Evolutionary conservation across 2,888 invertebrate genomes (phyloP).

Genomic region (Lypha dubia): DNA sequence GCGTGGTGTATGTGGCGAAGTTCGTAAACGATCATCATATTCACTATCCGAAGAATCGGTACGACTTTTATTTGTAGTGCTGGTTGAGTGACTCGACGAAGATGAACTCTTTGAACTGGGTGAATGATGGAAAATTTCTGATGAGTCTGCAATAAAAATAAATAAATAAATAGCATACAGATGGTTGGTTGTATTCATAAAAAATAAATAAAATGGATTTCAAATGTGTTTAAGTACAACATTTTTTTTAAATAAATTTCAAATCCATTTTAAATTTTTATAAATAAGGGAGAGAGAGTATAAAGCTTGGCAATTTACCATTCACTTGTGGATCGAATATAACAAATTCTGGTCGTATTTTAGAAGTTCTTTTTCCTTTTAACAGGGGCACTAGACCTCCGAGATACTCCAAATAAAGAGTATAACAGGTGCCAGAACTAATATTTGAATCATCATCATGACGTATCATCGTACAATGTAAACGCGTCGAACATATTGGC

Average conservation of each 20-base stretch:
- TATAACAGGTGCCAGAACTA: slow-evolving; percentile 90
- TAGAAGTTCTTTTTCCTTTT: slow-evolving; percentile 97
- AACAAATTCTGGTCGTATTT: slow-evolving; percentile 98
- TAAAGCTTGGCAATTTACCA: slow-evolving; percentile 85
- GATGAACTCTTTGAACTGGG: slow-evolving; percentile 84
- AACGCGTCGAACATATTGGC: slow-evolving; percentile 91
- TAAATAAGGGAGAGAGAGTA: too few species aligned
- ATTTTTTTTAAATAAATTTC: too few species aligned
- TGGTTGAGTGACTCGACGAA: slow-evolving; percentile 84
- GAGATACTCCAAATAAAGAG: slow-evolving; percentile 96
- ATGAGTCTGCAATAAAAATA: slow-evolving; percentile 75
- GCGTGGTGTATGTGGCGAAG: slow-evolving; percentile 92
- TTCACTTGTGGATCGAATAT: slow-evolving; percentile 96
- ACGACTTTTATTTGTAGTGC: slow-evolving; percentile 84
- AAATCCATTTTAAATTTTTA: too few species aligned
- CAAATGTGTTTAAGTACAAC: too few species aligned
- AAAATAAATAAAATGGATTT: too few species aligned
- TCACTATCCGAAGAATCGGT: slow-evolving; percentile 88
- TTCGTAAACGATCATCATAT: slow-evolving; percentile 86
- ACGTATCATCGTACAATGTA: slow-evolving; percentile 98
- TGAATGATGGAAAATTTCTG: slow-evolving; percentile 83
- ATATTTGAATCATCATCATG: slow-evolving; percentile 93
- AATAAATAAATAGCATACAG: neutral
- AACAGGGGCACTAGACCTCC: slow-evolving; percentile 98
- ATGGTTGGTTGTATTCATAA: too few species aligned